phyloP scores from a whole-genome alignment of 2,797 vertebrate genomes.

The Etheostoma nigrum region DNA sequence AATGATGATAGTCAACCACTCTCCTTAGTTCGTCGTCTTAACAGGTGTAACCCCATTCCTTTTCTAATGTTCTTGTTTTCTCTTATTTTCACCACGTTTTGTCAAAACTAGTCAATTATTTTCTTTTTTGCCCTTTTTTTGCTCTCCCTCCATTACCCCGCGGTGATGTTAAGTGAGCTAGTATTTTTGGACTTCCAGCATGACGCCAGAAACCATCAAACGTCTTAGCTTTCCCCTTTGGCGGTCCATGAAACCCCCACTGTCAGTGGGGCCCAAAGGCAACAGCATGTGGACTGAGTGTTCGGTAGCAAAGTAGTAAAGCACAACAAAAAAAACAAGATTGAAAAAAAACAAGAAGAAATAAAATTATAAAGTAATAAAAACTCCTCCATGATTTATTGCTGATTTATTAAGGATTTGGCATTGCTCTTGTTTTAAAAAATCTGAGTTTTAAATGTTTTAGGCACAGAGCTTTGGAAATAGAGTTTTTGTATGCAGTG shows the following conservation, averaged over 20 bases:
- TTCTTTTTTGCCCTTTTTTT: slow-evolving; percentile 19
- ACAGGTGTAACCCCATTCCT: slow-evolving; percentile 77
- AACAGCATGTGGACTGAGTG: slow-evolving; percentile 63
- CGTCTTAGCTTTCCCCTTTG: slow-evolving; percentile 70
- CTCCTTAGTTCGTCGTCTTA: slow-evolving; percentile 45
- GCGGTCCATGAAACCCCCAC: slow-evolving; percentile 68
- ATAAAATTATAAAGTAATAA: slow-evolving; percentile 65
- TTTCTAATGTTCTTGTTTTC: slow-evolving; percentile 66
- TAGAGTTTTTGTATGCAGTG: slow-evolving; percentile 60
- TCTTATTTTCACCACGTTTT: slow-evolving; percentile 58
- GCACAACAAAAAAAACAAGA: slow-evolving; percentile 35
- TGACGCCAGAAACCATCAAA: slow-evolving; percentile 73
- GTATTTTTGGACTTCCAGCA: slow-evolving; percentile 73
- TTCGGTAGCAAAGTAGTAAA: slow-evolving; percentile 76
- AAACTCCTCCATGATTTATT: slow-evolving; percentile 78
- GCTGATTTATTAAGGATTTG: slow-evolving; percentile 82
- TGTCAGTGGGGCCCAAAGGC: slow-evolving; percentile 71
- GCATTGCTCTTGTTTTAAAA: slow-evolving; percentile 80
- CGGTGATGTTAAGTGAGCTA: slow-evolving; percentile 71
- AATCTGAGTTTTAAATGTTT: slow-evolving; percentile 84
- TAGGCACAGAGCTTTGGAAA: slow-evolving; percentile 84
- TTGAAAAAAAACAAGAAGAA: slow-evolving; percentile 21
- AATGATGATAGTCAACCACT: slow-evolving; percentile 64
- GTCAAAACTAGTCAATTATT: slow-evolving; percentile 27
- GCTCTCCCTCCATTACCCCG: slow-evolving; percentile 58